phyloP scores from a whole-genome alignment of 2,888 invertebrate genomes.

The Helicoverpa assulta region DNA sequence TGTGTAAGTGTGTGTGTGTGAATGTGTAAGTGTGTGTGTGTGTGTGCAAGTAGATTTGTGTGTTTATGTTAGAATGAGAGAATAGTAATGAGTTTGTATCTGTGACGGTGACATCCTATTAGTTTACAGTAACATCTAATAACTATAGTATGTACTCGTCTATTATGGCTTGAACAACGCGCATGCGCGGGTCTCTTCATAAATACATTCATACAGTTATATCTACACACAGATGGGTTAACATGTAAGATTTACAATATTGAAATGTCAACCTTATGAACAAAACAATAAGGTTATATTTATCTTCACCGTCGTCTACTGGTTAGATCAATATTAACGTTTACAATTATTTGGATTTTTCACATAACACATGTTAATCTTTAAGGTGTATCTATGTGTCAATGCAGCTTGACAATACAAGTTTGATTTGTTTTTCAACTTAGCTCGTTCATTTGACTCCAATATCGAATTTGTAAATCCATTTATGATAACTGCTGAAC shows the following conservation, averaged over 20 bases:
- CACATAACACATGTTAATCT: too few relatives aligned
- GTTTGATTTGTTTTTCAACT: too few relatives aligned
- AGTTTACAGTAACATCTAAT: not conserved
- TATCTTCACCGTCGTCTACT: too few relatives aligned
- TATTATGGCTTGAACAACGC: not conserved
- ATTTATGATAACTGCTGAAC: too few relatives aligned
- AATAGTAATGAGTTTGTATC: not conserved
- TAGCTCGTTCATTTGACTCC: too few relatives aligned
- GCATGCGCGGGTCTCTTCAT: not conserved
- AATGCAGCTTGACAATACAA: too few relatives aligned
- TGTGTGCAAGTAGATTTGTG: not conserved
- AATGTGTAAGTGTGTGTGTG: not conserved
- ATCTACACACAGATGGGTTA: not conserved
- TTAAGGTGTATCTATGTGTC: too few relatives aligned
- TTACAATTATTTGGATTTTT: too few relatives aligned
- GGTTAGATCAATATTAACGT: too few relatives aligned
- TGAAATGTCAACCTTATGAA: not conserved
- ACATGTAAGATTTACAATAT: not conserved
- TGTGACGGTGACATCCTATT: not conserved
- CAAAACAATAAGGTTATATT: not conserved
- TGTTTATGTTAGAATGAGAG: not conserved
- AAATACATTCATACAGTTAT: not conserved
- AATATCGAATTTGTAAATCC: too few relatives aligned
- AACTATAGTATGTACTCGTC: not conserved
- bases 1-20: too few relatives aligned